phyloP scores from a whole-genome alignment of 2,113 vertebrate genomes.

The Urocynchramus pylzowi region DNA sequence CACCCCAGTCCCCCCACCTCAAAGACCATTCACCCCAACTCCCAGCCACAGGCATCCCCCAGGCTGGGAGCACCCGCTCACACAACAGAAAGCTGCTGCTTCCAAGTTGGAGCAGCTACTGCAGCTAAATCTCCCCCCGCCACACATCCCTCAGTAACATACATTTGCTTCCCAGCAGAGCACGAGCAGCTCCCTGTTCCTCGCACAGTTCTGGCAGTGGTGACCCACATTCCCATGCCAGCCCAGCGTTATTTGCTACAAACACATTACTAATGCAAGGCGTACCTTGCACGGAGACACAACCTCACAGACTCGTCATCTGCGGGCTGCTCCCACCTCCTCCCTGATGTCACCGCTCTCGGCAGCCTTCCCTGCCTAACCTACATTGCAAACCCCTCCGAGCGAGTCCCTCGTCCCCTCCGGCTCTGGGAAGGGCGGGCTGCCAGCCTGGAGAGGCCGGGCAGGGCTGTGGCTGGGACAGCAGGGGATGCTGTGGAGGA shows the following conservation, averaged over 20 bases:
- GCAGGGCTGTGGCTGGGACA: not conserved
- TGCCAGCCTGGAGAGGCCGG: not conserved
- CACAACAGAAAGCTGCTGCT: not conserved
- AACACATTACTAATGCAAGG: conserved; percentile 6
- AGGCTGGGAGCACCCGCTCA: fast-evolving
- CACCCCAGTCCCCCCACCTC: not conserved
- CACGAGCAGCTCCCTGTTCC: conserved; percentile 24
- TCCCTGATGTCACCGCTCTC: conserved; percentile 16
- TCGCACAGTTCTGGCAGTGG: not conserved
- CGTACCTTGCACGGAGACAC: conserved; percentile 35
- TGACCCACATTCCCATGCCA: conserved; percentile 57
- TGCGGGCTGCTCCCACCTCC: conserved; percentile 18
- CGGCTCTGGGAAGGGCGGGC: not conserved
- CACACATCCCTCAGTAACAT: not conserved
- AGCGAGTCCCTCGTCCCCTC: not conserved
- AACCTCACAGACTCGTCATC: conserved; percentile 42
- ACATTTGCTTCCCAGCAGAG: not conserved
- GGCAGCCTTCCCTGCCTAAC: not conserved
- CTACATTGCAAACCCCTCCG: conserved; percentile 32
- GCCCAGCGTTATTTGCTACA: conserved; percentile 48
- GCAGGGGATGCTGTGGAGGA: fast-evolving
- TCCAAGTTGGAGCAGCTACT: not conserved
- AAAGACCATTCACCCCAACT: not conserved
- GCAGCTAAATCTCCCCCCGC: not conserved
- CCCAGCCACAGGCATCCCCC: not conserved